Evolutionary conservation across 2,113 vertebrate species (phyloP), one percentile per base, ranked within the genome.

Genomic region (Malaclemys terrapin): DNA sequence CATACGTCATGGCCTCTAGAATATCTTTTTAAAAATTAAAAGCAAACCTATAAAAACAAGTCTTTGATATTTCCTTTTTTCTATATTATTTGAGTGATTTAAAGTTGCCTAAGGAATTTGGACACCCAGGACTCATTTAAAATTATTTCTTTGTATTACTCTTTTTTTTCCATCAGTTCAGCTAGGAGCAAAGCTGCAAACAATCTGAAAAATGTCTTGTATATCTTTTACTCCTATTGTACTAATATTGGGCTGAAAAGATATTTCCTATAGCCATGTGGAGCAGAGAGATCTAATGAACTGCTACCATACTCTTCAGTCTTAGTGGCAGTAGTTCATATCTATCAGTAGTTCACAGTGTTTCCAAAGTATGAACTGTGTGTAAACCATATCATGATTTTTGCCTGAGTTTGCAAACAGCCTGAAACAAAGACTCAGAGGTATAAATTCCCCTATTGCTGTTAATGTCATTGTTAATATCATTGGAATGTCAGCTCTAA

Each of bases 141-240:
- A 72, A n/a, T 72, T 72, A n/a, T 22, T 84, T 19, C 29, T 81
- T 47, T 49, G 38, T 53, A 5, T 56, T 78, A 84, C 27, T 65
- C 24, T 9, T 24, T 62, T 62, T 22, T 8, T 59, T 24, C 5
- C 3, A 3, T 12, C 13, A 45, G 69, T 11, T 56, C 29, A 72
- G n/a, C 69, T 69, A 82, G n/a, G 84, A 78, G 53, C 19, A 49
- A 42, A 59, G 8, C 9, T 87, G 87, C 1, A 72, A 38, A n/a
- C 35, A 10, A 19, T 38, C 65, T 10, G 19, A 72, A 72, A 72
- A 1, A 3, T 78, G 2, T 4, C 57, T 9, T 1, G 0, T 84
- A 11, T 53, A 47, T 42, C n/a, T 5, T 85, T 80, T 88, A 22
- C 42, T 62, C 20, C 12, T 62, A 4, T 84, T 91, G 31, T 13